A percentile compares a stretch with the other conserved stretches of the same genome.
Evolutionary conservation across 2,113 vertebrate genomes (phyloP).

Genomic region (Bubo bubo): DNA sequence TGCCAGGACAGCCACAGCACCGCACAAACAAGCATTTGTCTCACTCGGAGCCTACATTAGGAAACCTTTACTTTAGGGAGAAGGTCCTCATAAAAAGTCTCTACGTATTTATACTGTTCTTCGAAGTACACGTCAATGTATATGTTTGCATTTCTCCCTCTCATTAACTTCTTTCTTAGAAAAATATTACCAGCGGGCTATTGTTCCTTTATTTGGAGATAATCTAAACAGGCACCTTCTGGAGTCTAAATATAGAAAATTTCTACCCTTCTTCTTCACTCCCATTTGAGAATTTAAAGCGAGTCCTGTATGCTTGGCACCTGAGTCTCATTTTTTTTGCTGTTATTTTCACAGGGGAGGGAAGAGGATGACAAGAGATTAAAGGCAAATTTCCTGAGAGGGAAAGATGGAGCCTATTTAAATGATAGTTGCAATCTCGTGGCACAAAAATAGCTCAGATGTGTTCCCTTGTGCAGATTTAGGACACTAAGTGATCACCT

Average conservation of each 20-base stretch:
- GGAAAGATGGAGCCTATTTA: background rate
- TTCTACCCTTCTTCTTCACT: background rate
- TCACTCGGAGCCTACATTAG: background rate
- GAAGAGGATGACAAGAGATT: background rate
- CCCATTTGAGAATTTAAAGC: background rate
- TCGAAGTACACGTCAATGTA: background rate
- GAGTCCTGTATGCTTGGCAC: background rate
- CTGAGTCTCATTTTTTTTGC: background rate
- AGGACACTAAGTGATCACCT: constrained; percentile 23
- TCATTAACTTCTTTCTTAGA: background rate
- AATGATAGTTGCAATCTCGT: background rate
- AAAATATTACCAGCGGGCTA: background rate
- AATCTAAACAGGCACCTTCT: background rate
- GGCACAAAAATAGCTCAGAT: background rate
- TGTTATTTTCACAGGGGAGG: background rate
- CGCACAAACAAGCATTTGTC: background rate
- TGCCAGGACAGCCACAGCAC: background rate
- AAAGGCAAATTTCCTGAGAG: background rate
- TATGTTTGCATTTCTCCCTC: background rate
- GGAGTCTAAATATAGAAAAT: background rate
- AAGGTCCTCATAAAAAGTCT: background rate
- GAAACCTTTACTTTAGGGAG: background rate
- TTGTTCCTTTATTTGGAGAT: background rate
- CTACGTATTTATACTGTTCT: background rate
- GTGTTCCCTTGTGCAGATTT: background rate